Evolutionary conservation across 2,888 invertebrate species (phyloP), one percentile per base, ranked within the genome.

Genomic region (Campaea margaritaria): DNA sequence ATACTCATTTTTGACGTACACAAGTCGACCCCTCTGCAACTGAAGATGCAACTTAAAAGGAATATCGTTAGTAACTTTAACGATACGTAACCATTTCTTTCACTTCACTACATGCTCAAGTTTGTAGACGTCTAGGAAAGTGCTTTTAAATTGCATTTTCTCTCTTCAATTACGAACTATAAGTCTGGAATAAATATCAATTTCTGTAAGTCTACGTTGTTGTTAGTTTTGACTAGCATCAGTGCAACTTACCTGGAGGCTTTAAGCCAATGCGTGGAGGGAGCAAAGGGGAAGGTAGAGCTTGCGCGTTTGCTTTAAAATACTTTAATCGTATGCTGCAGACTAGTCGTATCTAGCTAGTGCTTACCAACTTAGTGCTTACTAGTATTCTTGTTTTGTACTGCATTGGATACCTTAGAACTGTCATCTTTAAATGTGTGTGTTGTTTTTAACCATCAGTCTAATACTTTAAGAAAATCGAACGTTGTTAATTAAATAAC

Each of bases 241-340:
- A 57, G 69, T 67, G 69, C 69, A 64, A 62, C 62, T 64, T 64
- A 44, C 52, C 47, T 39, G 46, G 46, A 28, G 42, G 15, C 5
- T 39, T 38, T 39, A 49, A 48, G 38, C 13, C 36, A 46, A 53
- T 47, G 31, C 55, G 46, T 60, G 60, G 15, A 34, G 44, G 50
- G 45, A 36, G 41, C 45, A 41, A 41, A 34, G 13, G 49, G 53
- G 50, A 38, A 48, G 53, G 53, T 41, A 50, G 41, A 41, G 54
- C 45, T 59, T 54, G 49, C 39, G 31, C 53, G 48, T 38, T 52
- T 46, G 43, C 42, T 52, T 42, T 46, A 0, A 15, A 34, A 51
- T 31, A 14, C 51, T 31, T 51, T 16, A 38, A 16, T 54, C 54
- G 53, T 54, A 54, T 27, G 27, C 59, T 59, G 54, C 59, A 59